These are phyloP conservation scores for Crenichthys baileyi DNA, from an alignment of 2,797 vertebrate genomes.

Conservation along the genomic window DNA sequence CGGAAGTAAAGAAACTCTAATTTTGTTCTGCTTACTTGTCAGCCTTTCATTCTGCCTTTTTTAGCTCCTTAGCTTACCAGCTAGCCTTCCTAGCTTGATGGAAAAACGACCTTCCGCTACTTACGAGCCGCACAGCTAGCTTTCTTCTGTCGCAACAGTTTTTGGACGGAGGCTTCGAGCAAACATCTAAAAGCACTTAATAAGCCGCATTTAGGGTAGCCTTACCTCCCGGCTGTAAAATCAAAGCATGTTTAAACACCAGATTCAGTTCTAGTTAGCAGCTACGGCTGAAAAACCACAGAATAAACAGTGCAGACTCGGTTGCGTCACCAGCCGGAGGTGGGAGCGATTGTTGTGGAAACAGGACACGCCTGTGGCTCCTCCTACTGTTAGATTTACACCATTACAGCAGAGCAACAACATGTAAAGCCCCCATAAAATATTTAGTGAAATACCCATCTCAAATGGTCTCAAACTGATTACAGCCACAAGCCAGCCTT, in stretches of 20 bases:
- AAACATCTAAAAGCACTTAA: background rate
- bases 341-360: conserved; percentile 33
- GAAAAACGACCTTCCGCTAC: conserved; percentile 63
- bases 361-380: conserved; percentile 13
- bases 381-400: background rate
- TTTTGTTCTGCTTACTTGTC: background rate
- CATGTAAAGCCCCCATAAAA: too few species aligned
- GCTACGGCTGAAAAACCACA: conserved; percentile 55
- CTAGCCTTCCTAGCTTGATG: conserved; percentile 49
- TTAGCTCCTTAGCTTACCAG: conserved; percentile 52
- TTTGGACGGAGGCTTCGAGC: background rate
- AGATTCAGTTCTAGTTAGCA: conserved; percentile 53
- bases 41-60: background rate
- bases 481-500: too few species aligned
- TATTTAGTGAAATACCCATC: too few species aligned
- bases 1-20: background rate
- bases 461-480: too few species aligned
- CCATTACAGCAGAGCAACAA: background rate
- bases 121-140: conserved; percentile 27
- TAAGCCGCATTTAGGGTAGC: rapidly evolving
- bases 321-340: conserved; percentile 58
- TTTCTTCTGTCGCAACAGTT: conserved; percentile 10
- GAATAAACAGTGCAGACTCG: conserved; percentile 50
- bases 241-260: conserved; percentile 73
- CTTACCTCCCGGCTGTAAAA: conserved; percentile 62